A percentile compares a stretch with the other conserved stretches of the same genome.
phyloP scores from a whole-genome alignment of 2,113 vertebrate species.

The Oncorhynchus gorbuscha region DNA sequence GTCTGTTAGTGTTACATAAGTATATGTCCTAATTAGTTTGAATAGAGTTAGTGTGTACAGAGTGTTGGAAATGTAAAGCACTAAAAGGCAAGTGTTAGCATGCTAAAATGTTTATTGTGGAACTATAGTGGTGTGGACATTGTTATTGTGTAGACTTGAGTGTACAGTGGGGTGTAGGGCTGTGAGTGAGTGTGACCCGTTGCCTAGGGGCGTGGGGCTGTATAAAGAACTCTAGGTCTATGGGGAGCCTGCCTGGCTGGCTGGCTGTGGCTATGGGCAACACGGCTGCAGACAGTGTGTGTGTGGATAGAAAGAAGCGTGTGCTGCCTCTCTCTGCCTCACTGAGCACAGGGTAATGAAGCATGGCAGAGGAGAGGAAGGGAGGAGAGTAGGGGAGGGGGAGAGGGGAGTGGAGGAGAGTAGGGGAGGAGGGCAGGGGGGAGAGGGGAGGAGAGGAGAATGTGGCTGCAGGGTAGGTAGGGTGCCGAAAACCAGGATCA shows the following conservation, averaged over 20 bases:
- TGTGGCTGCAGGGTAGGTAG: slow-evolving; percentile 25
- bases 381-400: background rate
- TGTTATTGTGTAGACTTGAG: slow-evolving; percentile 13
- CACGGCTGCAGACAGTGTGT: slow-evolving; percentile 54
- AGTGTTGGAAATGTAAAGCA: too few species aligned
- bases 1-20: too few species aligned
- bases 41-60: too few species aligned
- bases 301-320: slow-evolving; percentile 74
- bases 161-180: background rate
- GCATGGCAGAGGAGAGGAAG: slow-evolving; percentile 60
- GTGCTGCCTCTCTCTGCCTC: slow-evolving; percentile 68
- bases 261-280: slow-evolving; percentile 31
- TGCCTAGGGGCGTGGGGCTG: slow-evolving; percentile 55
- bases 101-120: too few species aligned
- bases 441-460: slow-evolving; percentile 30
- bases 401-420: background rate
- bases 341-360: slow-evolving; percentile 73
- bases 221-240: slow-evolving; percentile 40
- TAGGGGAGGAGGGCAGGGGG: background rate
- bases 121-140: too few species aligned
- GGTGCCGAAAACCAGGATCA: too few species aligned
- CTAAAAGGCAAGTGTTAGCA: too few species aligned
- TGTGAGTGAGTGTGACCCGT: slow-evolving; percentile 33
- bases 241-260: slow-evolving; percentile 39
- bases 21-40: too few species aligned